Conservation (phyloP, 2,113 vertebrate genomes). For the Anhinga rufa region DNA sequence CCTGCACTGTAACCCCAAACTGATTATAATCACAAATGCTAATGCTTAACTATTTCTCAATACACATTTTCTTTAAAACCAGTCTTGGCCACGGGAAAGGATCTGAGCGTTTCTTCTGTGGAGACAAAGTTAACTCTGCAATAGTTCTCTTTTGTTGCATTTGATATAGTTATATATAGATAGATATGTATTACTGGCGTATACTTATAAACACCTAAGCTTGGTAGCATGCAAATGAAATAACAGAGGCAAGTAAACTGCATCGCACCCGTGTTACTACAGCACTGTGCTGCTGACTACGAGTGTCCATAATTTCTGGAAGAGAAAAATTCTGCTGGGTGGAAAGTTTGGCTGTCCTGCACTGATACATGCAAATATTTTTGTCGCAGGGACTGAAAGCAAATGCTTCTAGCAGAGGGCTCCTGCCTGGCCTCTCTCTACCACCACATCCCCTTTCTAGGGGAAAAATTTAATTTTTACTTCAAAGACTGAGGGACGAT, state of each 20-base stretch:
- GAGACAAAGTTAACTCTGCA: constrained; percentile 66
- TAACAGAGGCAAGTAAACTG: constrained; percentile 50
- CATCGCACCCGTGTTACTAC: background rate
- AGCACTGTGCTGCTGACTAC: constrained; percentile 23
- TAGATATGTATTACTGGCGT: constrained; percentile 51
- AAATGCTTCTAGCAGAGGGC: background rate
- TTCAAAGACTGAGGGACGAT: background rate
- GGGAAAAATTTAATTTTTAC: background rate
- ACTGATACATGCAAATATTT: background rate
- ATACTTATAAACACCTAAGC: constrained; percentile 58
- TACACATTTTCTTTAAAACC: constrained; percentile 66
- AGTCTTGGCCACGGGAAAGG: constrained; percentile 65
- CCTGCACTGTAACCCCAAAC: constrained; percentile 60
- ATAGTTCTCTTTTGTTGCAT: constrained; percentile 47
- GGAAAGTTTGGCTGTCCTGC: background rate
- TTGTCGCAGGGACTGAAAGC: background rate
- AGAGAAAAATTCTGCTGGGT: constrained; percentile 42
- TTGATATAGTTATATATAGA: constrained; percentile 51
- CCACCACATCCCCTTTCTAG: background rate
- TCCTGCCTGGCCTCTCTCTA: background rate
- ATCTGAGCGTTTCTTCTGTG: constrained; percentile 41
- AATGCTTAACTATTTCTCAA: constrained; percentile 68
- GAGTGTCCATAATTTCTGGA: constrained; percentile 66
- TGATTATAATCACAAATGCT: constrained; percentile 66
- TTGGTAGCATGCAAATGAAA: constrained; percentile 67